Evolutionary conservation across 2,797 vertebrate genomes (phyloP), one percentile per base, ranked within the genome.

Genomic region (Borostomias antarcticus): DNA sequence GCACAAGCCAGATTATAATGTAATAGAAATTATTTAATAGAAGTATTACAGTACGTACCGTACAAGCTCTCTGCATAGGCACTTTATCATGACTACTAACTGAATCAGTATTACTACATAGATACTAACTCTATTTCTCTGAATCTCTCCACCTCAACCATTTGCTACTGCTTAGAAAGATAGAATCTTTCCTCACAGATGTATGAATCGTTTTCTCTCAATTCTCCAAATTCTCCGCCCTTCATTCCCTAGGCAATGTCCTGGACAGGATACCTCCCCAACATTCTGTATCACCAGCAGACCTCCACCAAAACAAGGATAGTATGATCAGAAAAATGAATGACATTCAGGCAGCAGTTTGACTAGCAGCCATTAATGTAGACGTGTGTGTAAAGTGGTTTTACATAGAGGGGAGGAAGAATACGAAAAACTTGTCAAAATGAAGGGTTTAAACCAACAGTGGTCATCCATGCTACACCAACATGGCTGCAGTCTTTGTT

Each of bases 401-500:
- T 60, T 43, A 37, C 23, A 33, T 32, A 19, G 63, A 56, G 33
- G 23, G 40, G 37, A 50, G 45, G 53, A 17, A 30, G 52, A 69
- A 58, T 37, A 50, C 68, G 64, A 48, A 40, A 67, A 23, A 70
- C 28, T 33, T 63, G 58, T 69, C 52, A 64, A 62, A 50, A 76
- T 30, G 58, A 11, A 72, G 62, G 70, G 40, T 65, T 73, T 68
- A 32, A 71, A 62, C 59, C 69, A 72, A 72, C 67, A 62, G 43
- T 17, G 62, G 54, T 59, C 62, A 64, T 75, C 65, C 53, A 40
- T 73, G 60, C 66, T 64, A 28, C 62, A 68, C 69, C 69, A 74
- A 66, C 62, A 50, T 15, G 50, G 52, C 43, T 37, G 59, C 35
- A 78, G 70, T 40, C 65, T 65, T 40, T 79, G 75, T 86, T 86